Percentiles rank a stretch among this genome's conserved stretches.
Evolutionary conservation across 2,113 vertebrate genomes (phyloP).

Genomic region (Parus major): DNA sequence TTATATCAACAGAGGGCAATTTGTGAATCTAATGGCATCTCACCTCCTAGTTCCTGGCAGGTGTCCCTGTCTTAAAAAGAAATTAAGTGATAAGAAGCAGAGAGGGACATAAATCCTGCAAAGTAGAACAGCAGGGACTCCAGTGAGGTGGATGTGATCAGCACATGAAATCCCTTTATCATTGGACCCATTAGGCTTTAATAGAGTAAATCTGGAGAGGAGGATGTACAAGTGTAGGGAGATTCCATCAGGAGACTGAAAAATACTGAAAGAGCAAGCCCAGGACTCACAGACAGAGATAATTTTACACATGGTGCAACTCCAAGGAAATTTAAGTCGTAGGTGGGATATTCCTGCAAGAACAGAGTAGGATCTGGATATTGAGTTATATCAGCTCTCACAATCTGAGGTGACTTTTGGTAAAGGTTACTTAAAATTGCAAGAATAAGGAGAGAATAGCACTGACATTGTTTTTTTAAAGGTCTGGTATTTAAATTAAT

Average conservation of each 20-base stretch:
- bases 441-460: neutral
- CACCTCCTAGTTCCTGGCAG: neutral
- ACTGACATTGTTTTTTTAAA: neutral
- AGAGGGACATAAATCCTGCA: slow-evolving; percentile 1
- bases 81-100: neutral
- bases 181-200: neutral
- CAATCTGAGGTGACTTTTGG: neutral
- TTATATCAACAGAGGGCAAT: neutral
- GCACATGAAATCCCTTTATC: neutral
- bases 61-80: neutral
- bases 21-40: neutral
- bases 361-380: neutral
- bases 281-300: neutral
- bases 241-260: neutral
- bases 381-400: neutral
- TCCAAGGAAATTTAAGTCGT: neutral
- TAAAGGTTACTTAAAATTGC: neutral
- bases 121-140: neutral
- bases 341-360: neutral
- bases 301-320: neutral
- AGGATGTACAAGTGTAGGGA: neutral
- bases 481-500: neutral
- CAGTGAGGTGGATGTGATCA: neutral
- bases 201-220: neutral
- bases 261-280: neutral